Base-by-base conservation (phyloP, 2,113 vertebrate genomes). In the Amia ocellicauda region DNA sequence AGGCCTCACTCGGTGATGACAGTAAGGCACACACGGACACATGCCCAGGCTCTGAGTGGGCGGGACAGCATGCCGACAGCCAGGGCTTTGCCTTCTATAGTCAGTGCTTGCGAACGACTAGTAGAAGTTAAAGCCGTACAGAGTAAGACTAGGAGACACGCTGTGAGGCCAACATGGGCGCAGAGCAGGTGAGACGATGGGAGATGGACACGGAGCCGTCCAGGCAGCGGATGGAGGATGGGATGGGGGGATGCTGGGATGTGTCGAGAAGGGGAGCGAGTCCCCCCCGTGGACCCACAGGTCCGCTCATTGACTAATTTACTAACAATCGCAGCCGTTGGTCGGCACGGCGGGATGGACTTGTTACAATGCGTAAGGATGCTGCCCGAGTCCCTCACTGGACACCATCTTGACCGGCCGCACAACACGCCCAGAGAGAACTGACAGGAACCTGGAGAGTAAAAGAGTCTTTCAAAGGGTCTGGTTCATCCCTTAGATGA, bases 271-370 rank as follows among this genome's bases (percentile, higher is more conserved):
- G 26, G 54, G 20, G 42, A 58, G 50, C 31, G 31, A n/a, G 40
- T 62, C 17, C 51, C 40, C 42, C 59, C 40, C 56, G 58, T 29
- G 56, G 50, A 55, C 20, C 55, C n/a, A n/a, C n/a, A n/a, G 26
- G 60, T 55, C 45, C 41, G 67, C 24, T 65, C 70, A n/a, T n/a
- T n/a, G 62, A 69, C 31, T 42, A 11, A 77, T 85, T 86, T 87
- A 86, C 83, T 86, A 87, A 86, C 82, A 86, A 86, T 43, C 63
- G 67, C 64, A 80, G 72, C 3, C 16, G 43, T 2, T 47, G 10
- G 7, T 47, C 2, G 4, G 43, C 31, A 36, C 31, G 11, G 31
- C 31, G 11, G 31, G 31, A 36, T 11, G 11, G 31, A n/a, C n/a
- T n/a, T n/a, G n/a, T n/a, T n/a, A n/a, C n/a, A n/a, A 0, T n/a